Base-by-base conservation (phyloP, 2,113 vertebrate genomes). In the Myotis davidii region DNA sequence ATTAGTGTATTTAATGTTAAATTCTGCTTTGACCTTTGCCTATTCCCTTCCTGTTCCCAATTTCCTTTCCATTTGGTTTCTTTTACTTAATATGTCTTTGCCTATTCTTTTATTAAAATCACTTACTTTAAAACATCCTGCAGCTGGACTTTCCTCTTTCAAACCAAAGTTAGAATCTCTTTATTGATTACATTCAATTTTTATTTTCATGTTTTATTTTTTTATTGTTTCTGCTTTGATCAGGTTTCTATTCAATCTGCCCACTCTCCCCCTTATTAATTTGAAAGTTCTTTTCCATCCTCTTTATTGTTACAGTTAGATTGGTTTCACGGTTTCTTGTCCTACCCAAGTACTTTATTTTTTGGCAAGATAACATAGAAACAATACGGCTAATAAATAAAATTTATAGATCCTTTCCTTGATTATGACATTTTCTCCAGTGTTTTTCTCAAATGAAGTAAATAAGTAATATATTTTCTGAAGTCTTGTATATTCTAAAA, bases 271-370 rank as follows among this genome's bases (percentile, higher is more conserved):
- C 3, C 5, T 91, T 84, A 59, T 81, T 74, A 88, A 70, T 93
- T 61, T 64, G 5, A 14, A 73, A 78, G 18, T 59, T 67, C 9
- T 64, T 91, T 85, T 27, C 3, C 27, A 69, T 64, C 1, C 14
- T 74, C 32, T 79, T 67, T 79, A 67, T 56, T 61, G 20, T 81
- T 52, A 64, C 2, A 59, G 23, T 90, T 93, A 5, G 21, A 65
- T 70, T 70, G 18, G 6, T n/a, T 81, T 93, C 64, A 70, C 8
- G 54, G 23, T 79, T 90, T 3, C 5, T 27, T 88, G 42, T 76
- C n/a, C 3, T 91, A 91, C 7, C 32, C 65, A 85, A 85, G 88
- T 88, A 45, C 29, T 90, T 93, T 90, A 12, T 34, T 82, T 89
- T 88, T 34, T 54, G n/a, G 50, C 6, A 45, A 59, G 34, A 20